Percentiles rank a stretch among this genome's conserved stretches.
Evolutionary conservation across 2,888 invertebrate species (phyloP).

Genomic region (Parelbella ahira): DNA sequence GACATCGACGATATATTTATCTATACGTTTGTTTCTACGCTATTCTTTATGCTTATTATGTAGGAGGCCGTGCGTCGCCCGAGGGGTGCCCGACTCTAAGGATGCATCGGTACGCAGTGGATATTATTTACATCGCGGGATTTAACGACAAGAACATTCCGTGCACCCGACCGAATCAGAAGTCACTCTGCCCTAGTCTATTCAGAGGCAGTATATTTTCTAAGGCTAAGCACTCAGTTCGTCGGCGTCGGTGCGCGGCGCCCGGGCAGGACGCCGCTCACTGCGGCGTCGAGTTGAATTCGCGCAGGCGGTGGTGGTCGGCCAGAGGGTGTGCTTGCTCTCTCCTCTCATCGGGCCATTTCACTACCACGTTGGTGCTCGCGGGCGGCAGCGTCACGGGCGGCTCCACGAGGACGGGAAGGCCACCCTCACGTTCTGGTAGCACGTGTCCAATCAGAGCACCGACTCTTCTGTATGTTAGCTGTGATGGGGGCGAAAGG

Average conservation of each 20-base stretch:
- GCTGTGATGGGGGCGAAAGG: slow-evolving; percentile 41
- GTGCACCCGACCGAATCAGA: slow-evolving; percentile 49
- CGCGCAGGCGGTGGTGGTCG: slow-evolving; percentile 62
- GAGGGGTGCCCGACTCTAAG: slow-evolving; percentile 21
- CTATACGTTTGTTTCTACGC: slow-evolving; percentile 30
- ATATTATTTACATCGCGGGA: slow-evolving; percentile 50
- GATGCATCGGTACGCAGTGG: slow-evolving; percentile 29
- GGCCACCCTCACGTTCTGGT: slow-evolving; percentile 57
- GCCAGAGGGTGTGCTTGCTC: slow-evolving; percentile 53
- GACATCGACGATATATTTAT: slow-evolving; percentile 29
- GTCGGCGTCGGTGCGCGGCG: slow-evolving; percentile 37
- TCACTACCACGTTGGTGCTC: slow-evolving; percentile 58
- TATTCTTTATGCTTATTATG: slow-evolving; percentile 28
- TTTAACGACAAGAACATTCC: slow-evolving; percentile 45
- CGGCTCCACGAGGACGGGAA: slow-evolving; percentile 65
- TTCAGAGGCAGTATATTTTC: slow-evolving; percentile 50
- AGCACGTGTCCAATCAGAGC: slow-evolving; percentile 61
- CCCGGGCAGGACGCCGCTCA: slow-evolving; percentile 39
- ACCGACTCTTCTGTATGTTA: slow-evolving; percentile 59
- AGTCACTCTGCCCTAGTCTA: slow-evolving; percentile 48
- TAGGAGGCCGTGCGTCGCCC: slow-evolving; percentile 29
- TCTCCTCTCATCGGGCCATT: slow-evolving; percentile 62
- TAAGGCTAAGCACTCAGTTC: slow-evolving; percentile 55
- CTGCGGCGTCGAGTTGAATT: slow-evolving; percentile 58
- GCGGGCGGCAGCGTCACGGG: slow-evolving; percentile 64